Conservation (phyloP, 2,888 invertebrate genomes). For the Stomorhina lunata region DNA sequence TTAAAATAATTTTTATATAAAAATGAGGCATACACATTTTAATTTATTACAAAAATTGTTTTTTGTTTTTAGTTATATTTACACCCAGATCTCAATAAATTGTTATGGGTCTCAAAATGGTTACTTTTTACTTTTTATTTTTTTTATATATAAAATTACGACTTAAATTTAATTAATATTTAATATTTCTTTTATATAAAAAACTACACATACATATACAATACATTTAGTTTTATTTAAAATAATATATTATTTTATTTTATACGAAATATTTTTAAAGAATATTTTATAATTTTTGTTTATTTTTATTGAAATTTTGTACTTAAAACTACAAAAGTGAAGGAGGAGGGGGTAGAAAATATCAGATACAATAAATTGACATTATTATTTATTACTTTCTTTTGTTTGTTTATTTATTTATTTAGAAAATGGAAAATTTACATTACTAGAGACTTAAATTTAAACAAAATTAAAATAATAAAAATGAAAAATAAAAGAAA, state of each 20-base stretch:
- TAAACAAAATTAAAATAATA: conserved; percentile 32
- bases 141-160: conserved; percentile 32
- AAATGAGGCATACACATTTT: conserved; percentile 58
- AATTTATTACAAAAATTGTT: conserved; percentile 26
- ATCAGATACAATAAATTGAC: conserved; percentile 52
- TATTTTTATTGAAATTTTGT: conserved; percentile 29
- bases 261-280: conserved; percentile 43
- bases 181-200: conserved; percentile 32
- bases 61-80: conserved; percentile 64
- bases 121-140: neutral
- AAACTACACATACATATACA: conserved; percentile 59
- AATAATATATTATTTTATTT: conserved; percentile 45
- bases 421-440: conserved; percentile 47
- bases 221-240: conserved; percentile 58
- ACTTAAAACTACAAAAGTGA: conserved; percentile 51
- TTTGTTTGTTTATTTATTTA: conserved; percentile 14
- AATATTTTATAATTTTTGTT: conserved; percentile 39
- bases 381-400: too few relatives aligned
- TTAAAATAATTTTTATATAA: conserved; percentile 52
- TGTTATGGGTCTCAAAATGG: conserved; percentile 41
- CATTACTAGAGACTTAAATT: conserved; percentile 42
- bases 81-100: conserved; percentile 69
- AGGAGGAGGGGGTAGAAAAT: neutral
- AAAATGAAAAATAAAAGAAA: conserved; percentile 67
- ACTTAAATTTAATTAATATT: conserved; percentile 28